Evolutionary conservation across 2,113 vertebrate genomes (phyloP), one percentile per base, ranked within the genome.

Genomic region (Pseudorectes ferrugineus): DNA sequence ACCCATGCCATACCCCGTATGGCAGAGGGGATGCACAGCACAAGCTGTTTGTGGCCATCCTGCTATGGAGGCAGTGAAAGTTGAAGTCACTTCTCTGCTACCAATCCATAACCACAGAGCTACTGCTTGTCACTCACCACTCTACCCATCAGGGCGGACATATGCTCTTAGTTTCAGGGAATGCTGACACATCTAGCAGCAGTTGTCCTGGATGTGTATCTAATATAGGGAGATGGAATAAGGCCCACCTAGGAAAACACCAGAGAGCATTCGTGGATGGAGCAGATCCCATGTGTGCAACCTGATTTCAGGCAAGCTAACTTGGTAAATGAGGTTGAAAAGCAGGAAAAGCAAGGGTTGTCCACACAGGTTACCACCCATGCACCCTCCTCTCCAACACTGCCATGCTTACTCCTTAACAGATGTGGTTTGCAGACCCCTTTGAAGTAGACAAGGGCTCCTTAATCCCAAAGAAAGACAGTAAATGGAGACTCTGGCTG

Each of bases 1-100:
- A 42, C 45, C 9, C 0, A 0, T 9, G 20, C 9, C 33, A 36
- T 22, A 10, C 11, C 31, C 16, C 0, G 0, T 35, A 5, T 12
- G 0, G 0, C 14, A 61, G 57, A 36, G 36, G 8, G 19, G n/a
- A 19, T 26, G 46, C 55, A 24, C 10, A 54, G 28, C 11, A n/a
- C 16, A 5, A 59, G 33, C 20, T 49, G 3, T 61, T 80, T 45
- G 33, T 1, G 5, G 6, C 28, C 49, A 25, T 20, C 65, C n/a
- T 33, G 38, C 38, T 24, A 10, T 2, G 42, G 42, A 28, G 62
- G 42, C 51, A 57, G 20, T 14, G 25, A 52, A 52, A 57, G 17
- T 2, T 48, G 36, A 65, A 81, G n/a, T 58, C 12, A 11, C 5
- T 49, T 59, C 11, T 9, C 11, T 36, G 25, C 25, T 45, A 8